These are phyloP conservation scores for Himantopus leucocephalus DNA, from an alignment of 2,113 vertebrate genomes.

Conservation along the genomic window DNA sequence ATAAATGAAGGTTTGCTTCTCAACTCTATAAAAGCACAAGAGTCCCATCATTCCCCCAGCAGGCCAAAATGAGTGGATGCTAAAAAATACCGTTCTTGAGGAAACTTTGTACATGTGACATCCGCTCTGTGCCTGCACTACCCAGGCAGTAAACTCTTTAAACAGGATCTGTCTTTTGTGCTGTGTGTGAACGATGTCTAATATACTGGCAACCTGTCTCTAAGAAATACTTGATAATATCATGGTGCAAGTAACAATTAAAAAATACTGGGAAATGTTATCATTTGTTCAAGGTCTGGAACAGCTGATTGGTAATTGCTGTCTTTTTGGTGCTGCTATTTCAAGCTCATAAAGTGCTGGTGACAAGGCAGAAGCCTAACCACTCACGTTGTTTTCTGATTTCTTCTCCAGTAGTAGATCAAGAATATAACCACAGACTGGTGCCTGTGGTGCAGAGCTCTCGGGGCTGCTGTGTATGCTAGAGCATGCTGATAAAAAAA, in stretches of 20 bases:
- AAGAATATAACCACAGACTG: neutral
- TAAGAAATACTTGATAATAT: neutral
- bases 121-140: accelerated
- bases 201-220: neutral
- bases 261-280: neutral
- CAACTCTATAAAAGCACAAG: neutral
- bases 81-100: neutral
- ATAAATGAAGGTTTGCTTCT: neutral
- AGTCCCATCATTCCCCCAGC: neutral
- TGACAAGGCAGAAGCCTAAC: slow-evolving; percentile 5
- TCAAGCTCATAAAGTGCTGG: neutral
- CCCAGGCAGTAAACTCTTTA: neutral
- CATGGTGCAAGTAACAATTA: neutral
- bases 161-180: neutral
- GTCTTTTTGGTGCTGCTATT: neutral
- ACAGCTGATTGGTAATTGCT: neutral
- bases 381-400: slow-evolving; percentile 19
- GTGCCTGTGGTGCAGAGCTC: slow-evolving; percentile 37
- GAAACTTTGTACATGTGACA: neutral
- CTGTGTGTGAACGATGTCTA: neutral
- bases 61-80: neutral
- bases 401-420: neutral
- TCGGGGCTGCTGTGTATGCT: neutral
- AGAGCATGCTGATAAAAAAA: slow-evolving; percentile 7
- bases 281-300: neutral